Evolutionary conservation across 2,797 vertebrate species (phyloP).

Genomic region (Chelon labrosus): DNA sequence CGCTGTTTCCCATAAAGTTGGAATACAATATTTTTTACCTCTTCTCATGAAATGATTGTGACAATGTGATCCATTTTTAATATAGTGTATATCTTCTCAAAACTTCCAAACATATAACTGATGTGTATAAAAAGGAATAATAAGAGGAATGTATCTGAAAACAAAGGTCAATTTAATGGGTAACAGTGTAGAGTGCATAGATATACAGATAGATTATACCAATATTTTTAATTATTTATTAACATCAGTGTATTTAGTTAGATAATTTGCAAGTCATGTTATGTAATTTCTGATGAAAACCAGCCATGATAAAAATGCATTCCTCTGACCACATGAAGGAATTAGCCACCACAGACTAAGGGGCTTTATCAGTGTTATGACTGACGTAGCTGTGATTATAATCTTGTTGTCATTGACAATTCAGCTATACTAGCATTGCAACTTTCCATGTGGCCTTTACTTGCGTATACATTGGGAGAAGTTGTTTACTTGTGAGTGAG

Average conservation of each 20-base stretch:
- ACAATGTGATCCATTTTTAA: too few species aligned
- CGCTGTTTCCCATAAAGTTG: too few species aligned
- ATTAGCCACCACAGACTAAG: slow-evolving; percentile 18
- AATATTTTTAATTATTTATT: too few species aligned
- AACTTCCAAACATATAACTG: too few species aligned
- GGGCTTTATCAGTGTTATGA: slow-evolving; percentile 15
- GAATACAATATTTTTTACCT: too few species aligned
- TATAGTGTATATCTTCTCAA: too few species aligned
- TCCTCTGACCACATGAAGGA: slow-evolving; percentile 1
- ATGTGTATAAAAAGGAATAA: too few species aligned
- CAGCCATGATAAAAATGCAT: slow-evolving; percentile 2
- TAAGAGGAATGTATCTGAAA: too few species aligned
- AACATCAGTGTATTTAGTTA: not conserved
- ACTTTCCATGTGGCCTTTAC: slow-evolving; percentile 1
- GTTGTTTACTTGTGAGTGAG: not conserved
- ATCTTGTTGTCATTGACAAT: slow-evolving; percentile 4
- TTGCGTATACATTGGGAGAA: not conserved
- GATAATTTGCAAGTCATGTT: not conserved
- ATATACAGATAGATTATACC: too few species aligned
- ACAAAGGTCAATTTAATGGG: too few species aligned
- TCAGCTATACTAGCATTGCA: slow-evolving; percentile 32
- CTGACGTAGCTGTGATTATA: slow-evolving; percentile 26
- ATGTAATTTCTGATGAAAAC: not conserved
- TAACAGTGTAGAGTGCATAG: too few species aligned
- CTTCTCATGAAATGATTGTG: too few species aligned